Percentiles rank a stretch among this genome's conserved stretches.
Evolutionary conservation across 2,797 vertebrate genomes (phyloP).

Genomic region (Tolypeutes matacus): DNA sequence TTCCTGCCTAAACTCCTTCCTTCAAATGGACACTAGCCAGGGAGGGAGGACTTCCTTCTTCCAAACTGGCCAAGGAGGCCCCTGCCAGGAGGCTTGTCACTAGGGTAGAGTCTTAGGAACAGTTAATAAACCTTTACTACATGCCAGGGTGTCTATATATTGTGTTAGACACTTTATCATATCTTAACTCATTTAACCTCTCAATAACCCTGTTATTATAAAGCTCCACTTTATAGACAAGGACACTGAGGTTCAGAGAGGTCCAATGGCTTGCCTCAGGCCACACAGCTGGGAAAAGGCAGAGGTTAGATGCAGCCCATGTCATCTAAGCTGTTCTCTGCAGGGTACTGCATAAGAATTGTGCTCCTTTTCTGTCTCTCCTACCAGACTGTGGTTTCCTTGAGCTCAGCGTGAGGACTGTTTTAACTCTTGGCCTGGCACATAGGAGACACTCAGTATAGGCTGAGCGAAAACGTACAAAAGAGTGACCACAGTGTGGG

Average conservation of each 20-base stretch:
- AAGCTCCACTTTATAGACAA: background rate
- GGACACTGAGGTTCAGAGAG: background rate
- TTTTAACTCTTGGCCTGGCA: background rate
- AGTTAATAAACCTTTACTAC: no score
- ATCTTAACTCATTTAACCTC: background rate
- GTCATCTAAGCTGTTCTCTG: background rate
- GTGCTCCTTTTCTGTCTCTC: background rate
- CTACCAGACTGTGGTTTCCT: background rate
- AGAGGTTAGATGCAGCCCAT: background rate
- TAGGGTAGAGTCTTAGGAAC: background rate
- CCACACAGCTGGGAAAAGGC: background rate
- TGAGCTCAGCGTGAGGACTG: background rate
- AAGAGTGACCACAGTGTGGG: background rate
- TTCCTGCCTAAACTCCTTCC: background rate
- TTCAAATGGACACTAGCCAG: background rate
- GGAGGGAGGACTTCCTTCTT: background rate
- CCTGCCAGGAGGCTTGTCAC: background rate
- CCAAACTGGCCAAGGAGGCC: background rate
- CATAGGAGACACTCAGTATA: background rate
- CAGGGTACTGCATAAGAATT: accelerated
- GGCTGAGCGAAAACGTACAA: background rate
- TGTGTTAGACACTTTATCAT: background rate
- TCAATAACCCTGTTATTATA: background rate
- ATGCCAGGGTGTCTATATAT: no score
- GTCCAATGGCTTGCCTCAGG: background rate